phyloP scores from a whole-genome alignment of 2,797 vertebrate genomes.

The Cygnus olor region DNA sequence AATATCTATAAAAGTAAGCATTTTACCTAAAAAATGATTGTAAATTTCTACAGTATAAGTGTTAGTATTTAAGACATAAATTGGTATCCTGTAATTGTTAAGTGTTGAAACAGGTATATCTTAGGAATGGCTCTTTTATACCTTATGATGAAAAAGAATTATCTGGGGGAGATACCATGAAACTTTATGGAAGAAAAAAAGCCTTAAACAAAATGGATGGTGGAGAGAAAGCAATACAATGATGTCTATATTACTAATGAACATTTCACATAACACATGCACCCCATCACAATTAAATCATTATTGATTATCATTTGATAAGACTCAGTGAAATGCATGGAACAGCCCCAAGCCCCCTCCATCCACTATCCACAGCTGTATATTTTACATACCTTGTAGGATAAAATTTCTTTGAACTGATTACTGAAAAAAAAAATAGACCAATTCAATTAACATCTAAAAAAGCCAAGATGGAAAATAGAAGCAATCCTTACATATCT shows the following conservation, averaged over 20 bases:
- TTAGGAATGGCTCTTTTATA: neutral
- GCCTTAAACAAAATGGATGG: neutral
- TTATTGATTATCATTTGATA: neutral
- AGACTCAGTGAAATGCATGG: neutral
- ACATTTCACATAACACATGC: neutral
- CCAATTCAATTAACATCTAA: conserved; percentile 36
- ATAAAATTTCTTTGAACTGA: conserved; percentile 80
- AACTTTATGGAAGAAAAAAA: neutral
- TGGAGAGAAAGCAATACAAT: neutral
- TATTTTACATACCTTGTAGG: conserved; percentile 80
- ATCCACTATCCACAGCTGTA: neutral
- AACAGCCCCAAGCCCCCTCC: neutral
- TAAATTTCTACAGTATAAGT: neutral
- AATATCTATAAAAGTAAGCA: neutral
- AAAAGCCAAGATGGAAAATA: conserved; percentile 30
- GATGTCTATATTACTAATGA: neutral
- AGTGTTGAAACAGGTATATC: neutral
- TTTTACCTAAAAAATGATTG: neutral
- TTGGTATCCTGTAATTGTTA: neutral
- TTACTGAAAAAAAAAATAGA: conserved; percentile 72
- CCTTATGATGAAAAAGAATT: neutral
- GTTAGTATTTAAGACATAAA: neutral
- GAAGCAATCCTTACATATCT: neutral
- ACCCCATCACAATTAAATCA: neutral
- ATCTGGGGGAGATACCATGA: neutral